Evolutionary conservation across 2,888 invertebrate species (phyloP).

Genomic region (Branchipolynoe longqiensis): DNA sequence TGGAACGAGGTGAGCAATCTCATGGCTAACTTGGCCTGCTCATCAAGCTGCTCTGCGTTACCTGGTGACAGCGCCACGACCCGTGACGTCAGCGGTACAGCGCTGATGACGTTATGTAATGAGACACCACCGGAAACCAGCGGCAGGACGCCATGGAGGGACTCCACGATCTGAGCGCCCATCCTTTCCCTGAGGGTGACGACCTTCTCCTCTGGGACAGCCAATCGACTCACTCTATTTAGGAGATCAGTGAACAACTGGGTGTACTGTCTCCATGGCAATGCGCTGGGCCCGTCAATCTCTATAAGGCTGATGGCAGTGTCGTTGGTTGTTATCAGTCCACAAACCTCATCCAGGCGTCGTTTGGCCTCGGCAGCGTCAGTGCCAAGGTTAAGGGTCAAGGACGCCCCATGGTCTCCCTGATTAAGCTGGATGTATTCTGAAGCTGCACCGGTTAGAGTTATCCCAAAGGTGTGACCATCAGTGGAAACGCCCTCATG

Average conservation of each 20-base stretch:
- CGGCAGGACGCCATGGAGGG: no score
- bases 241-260: background rate
- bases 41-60: background rate
- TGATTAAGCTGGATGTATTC: background rate
- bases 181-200: background rate
- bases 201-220: constrained; percentile 4
- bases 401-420: background rate
- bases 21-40: background rate
- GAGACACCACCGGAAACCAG: no score
- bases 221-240: background rate
- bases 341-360: background rate
- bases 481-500: no score
- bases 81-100: background rate
- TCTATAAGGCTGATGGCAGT: background rate
- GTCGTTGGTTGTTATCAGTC: background rate
- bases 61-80: background rate
- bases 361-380: background rate
- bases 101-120: background rate
- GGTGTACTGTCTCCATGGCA: background rate
- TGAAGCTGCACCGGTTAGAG: background rate
- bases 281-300: background rate
- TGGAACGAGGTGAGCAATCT: background rate
- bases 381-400: constrained; percentile 14
- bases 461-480: no score
- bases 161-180: background rate